These are phyloP conservation scores for Clavelina lepadiformis DNA, from an alignment of 23 tunicate species.

Conservation along the genomic window DNA sequence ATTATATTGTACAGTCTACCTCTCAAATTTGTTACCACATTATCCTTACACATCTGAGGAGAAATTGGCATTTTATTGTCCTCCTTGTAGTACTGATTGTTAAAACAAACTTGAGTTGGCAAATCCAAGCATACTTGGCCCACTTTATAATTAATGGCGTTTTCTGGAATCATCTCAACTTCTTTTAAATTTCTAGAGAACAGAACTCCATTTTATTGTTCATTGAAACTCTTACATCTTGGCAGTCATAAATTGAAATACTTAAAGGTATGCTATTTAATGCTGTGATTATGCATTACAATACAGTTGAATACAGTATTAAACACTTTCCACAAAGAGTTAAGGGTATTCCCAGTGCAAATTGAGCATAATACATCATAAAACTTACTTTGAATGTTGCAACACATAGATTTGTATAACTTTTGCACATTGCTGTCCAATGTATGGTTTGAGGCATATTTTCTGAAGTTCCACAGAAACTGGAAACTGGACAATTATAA, in stretches of 20 bases:
- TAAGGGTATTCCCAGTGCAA: too few relatives aligned
- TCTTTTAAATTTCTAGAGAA: too few relatives aligned
- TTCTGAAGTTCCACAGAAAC: conserved; percentile 40
- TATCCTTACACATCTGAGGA: background rate
- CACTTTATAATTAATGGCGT: background rate
- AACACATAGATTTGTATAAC: conserved; percentile 25
- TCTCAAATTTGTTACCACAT: background rate
- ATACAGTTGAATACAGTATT: too few relatives aligned
- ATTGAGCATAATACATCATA: too few relatives aligned
- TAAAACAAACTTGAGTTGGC: conserved; percentile 1
- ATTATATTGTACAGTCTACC: conserved; percentile 34
- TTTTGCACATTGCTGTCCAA: conserved; percentile 73
- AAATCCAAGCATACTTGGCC: background rate
- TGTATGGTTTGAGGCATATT: conserved; percentile 28
- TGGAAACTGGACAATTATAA: conserved; percentile 30
- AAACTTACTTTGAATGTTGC: background rate
- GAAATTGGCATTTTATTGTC: background rate
- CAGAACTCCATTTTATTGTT: too few relatives aligned
- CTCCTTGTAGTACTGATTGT: background rate
- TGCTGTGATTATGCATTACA: too few relatives aligned
- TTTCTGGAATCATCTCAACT: too few relatives aligned
- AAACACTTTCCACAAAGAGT: too few relatives aligned
- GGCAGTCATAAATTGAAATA: too few relatives aligned
- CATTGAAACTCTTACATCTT: too few relatives aligned
- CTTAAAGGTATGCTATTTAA: too few relatives aligned